A percentile compares a stretch with the other conserved stretches of the same genome.
Evolutionary conservation across 1,140 invertebrate genomes (phyloP).

Genomic region (Lordiphosa stackelbergi): DNA sequence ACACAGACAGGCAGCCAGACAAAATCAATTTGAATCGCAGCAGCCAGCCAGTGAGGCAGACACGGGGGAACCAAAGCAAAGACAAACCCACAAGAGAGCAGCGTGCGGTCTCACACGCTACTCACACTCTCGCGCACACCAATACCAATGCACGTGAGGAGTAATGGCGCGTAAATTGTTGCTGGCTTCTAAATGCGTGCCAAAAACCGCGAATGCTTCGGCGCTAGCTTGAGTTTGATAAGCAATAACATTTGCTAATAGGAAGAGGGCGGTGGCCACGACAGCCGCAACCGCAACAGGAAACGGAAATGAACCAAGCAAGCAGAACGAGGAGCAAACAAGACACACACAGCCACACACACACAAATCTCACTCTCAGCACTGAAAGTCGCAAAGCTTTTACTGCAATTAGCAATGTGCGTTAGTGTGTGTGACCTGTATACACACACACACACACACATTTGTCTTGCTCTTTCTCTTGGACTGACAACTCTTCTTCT

Average conservation of each 20-base stretch:
- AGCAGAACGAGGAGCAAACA: conserved; percentile 19
- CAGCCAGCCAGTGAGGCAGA: conserved; percentile 40
- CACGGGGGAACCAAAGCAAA: conserved; percentile 35
- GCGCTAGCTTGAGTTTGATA: conserved; percentile 19
- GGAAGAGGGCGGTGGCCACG: not conserved
- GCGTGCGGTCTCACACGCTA: conserved; percentile 18
- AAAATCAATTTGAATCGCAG: conserved; percentile 59
- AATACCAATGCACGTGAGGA: conserved; percentile 36
- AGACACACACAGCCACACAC: conserved; percentile 18
- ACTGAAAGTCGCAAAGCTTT: conserved; percentile 29
- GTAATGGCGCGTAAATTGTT: conserved; percentile 71
- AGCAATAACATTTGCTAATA: conserved; percentile 27
- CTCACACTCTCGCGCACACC: conserved; percentile 4
- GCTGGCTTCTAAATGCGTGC: conserved; percentile 64
- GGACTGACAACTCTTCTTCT: conserved; percentile 28
- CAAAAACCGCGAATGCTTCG: conserved; percentile 46
- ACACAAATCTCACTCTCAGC: conserved; percentile 5
- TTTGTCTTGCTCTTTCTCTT: not conserved
- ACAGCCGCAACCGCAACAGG: conserved; percentile 19
- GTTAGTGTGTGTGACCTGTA: conserved; percentile 8
- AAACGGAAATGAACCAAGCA: conserved; percentile 60
- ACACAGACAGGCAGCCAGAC: conserved; percentile 29
- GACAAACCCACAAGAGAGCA: conserved; percentile 35
- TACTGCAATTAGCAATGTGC: conserved; percentile 50
- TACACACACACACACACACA: not conserved